Conservation (phyloP, 2,113 vertebrate species). For the Bagarius yarrelli region DNA sequence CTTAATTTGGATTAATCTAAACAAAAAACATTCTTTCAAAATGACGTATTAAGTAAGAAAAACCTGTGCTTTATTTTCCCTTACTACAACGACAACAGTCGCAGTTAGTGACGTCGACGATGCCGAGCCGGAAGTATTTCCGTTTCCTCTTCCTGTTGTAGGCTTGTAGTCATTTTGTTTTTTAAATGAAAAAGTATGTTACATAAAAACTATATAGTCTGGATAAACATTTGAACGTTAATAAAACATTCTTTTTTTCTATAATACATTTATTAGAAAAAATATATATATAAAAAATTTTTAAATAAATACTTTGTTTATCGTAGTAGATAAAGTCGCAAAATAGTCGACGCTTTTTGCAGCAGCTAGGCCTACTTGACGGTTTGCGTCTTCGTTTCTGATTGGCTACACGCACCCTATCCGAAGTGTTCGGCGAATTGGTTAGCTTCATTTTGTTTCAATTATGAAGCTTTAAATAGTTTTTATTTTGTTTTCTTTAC, state of each 20-base stretch:
- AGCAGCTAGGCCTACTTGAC: slow-evolving; percentile 51
- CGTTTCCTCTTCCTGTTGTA: neutral
- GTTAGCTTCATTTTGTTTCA: slow-evolving; percentile 45
- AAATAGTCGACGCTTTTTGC: slow-evolving; percentile 15
- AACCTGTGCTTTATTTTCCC: neutral
- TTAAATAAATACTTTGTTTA: neutral
- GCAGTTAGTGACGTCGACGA: neutral
- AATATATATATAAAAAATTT: neutral
- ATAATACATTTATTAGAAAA: neutral
- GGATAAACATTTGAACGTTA: neutral
- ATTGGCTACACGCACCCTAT: slow-evolving; percentile 30
- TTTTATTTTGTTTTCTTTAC: neutral
- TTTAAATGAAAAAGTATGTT: neutral
- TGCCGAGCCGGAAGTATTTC: neutral
- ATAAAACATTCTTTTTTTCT: too few species aligned
- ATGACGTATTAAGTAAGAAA: too few species aligned
- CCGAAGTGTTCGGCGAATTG: slow-evolving; percentile 36
- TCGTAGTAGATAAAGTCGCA: neutral
- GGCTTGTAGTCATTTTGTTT: neutral
- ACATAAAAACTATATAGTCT: too few species aligned
- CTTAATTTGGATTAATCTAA: too few species aligned
- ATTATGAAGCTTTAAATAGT: slow-evolving; percentile 54
- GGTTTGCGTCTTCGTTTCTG: slow-evolving; percentile 58
- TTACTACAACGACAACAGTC: neutral
- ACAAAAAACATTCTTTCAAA: too few species aligned